Evolutionary conservation across 2,113 vertebrate genomes (phyloP), one percentile per base, ranked within the genome.

Genomic region (Athene noctua): DNA sequence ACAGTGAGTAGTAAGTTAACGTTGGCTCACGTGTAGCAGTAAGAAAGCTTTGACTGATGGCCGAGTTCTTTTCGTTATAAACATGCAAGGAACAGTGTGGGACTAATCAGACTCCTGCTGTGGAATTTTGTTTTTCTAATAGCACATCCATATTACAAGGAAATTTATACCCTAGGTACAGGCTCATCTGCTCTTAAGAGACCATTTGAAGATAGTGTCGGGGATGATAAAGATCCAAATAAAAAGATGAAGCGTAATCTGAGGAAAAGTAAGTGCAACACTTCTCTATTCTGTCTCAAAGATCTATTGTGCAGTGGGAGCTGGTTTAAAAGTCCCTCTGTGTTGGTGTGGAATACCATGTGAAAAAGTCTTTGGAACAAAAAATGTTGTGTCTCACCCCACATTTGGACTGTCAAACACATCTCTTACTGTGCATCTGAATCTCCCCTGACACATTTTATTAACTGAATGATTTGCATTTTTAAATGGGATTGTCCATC

Each of bases 231-330:
- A 97, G 99, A 99, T 95, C 99, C 99, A 96, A 99, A 99, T 97
- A 99, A 99, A 97, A 99, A 99, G 97, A 99, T 99, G 99, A 99
- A 99, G 97, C 98, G 99, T 95, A 99, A 99, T 92, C 98, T 99
- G 95, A 98, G 99, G 92, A 99, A 99, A 99, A 99, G 99, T 99
- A 92, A 97, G 97, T 95, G 72, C 75, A 61, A 15, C 26, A 9
- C 82, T 78, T 88, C 61, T 95, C 19, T 8, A 3, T 73, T 80
- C 78, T 74, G 19, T 15, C 83, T 67, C 75, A 67, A 57, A 85
- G 89, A 65, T 54, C 49, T 51, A 1, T 51, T 78, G 46, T 85
- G 47, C 32, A 55, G 49, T 32, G 19, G 62, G 38, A 80, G 62
- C 38, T 66, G 91, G 34, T 70, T 92, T 61, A 70, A 78, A 87